A percentile compares a stretch with the other conserved stretches of the same genome.
These are phyloP conservation scores for Pantherophis guttatus DNA, from an alignment of 2,113 vertebrate species.

Conservation along the genomic window DNA sequence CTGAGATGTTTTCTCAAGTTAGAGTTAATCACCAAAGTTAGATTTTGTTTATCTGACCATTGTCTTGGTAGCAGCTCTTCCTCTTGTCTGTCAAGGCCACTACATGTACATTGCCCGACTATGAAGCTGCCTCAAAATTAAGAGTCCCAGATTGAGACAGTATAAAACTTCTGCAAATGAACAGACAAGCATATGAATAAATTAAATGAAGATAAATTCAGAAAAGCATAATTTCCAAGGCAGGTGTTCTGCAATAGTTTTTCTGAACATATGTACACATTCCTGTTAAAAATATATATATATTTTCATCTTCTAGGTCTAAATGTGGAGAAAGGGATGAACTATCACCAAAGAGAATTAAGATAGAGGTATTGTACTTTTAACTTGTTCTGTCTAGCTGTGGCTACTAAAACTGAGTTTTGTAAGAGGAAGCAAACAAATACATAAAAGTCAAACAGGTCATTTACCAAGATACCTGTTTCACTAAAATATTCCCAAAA, in stretches of 20 bases:
- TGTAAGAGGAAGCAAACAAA: neutral
- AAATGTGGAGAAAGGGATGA: conserved; percentile 91
- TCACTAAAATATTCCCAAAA: neutral
- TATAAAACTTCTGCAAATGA: neutral
- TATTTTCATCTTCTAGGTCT: conserved; percentile 73
- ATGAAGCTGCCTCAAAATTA: neutral
- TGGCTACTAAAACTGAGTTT: conserved; percentile 30
- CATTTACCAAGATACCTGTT: neutral
- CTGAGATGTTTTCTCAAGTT: neutral
- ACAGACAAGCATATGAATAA: neutral
- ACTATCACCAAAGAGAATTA: conserved; percentile 93
- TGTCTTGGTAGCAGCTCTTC: neutral
- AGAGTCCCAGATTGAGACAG: neutral
- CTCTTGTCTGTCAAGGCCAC: neutral
- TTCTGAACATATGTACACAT: neutral
- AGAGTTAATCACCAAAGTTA: neutral
- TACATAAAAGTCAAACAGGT: neutral
- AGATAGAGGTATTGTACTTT: conserved; percentile 82
- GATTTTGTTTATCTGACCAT: neutral
- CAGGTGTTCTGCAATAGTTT: neutral
- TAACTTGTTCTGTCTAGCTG: conserved; percentile 20
- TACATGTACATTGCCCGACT: neutral
- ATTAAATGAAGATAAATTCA: neutral
- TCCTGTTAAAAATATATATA: neutral
- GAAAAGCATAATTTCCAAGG: neutral